Base-by-base conservation (phyloP, 2,888 invertebrate species). In the Tinea pellionella region DNA sequence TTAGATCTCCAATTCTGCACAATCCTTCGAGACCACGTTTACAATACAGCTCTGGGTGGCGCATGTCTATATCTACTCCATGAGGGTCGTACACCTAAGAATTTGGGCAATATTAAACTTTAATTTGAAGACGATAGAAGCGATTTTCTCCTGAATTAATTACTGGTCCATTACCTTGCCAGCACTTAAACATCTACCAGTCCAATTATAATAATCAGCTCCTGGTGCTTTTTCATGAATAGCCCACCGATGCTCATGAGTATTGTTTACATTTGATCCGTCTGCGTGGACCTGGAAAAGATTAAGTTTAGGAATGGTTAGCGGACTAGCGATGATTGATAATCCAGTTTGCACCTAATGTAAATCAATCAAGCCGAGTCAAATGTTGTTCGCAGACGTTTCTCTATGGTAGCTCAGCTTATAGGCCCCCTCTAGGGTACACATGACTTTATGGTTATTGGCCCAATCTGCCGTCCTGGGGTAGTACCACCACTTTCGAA, bases 121-220 rank as follows among this genome's bases (percentile, higher is more conserved):
- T 24, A 24, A 24, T 24, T 3, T 2, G 6, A 24, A 24, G 2
- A 2, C 24, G 6, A 24, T 24, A 24, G 2, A 3, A 6, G 3
- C 6, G 24, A 24, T 24, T 24, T 24, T 24, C 24, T 3, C 24
- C 6, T 6, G 24, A 2, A 2, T 24, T 24, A n/a, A n/a, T n/a
- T n/a, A n/a, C n/a, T n/a, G n/a, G 42, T 9, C 6, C 47, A 6
- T 43, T 60, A 84, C 71, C 0, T 71, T 73, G 4, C 95, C 96
- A 0, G 95, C 90, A 65, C 95, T 95, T 9, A 95, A 79, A 73
- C 97, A 96, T 41, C 97, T 86, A 51, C 89, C 92, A 29, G 93
- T 93, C 97, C 96, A 97, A 78, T 96, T 95, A 76, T 96, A 96
- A 78, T 93, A 97, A 79, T 97, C 97, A 62, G 90, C 91, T 15